Evolutionary conservation across 2,888 invertebrate genomes (phyloP).

Genomic region (Pantelozetes paolii): DNA sequence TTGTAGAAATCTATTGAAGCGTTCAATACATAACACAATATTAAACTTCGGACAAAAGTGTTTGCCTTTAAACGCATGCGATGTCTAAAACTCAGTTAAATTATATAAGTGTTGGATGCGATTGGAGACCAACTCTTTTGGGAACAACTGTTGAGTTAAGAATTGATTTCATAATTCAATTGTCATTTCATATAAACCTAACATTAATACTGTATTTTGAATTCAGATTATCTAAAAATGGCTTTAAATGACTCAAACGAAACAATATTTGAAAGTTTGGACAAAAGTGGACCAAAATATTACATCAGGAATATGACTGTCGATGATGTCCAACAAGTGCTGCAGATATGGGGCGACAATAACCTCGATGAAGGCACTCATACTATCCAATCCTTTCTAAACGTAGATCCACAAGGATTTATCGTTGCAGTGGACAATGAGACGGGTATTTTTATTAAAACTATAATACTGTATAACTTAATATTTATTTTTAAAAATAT

Average conservation of each 20-base stretch:
- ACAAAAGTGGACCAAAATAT: constrained; percentile 61
- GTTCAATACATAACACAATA: constrained; percentile 12
- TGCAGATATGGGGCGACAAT: constrained; percentile 47
- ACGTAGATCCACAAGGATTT: constrained; percentile 47
- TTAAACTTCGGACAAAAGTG: background rate
- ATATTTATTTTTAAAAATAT: no score
- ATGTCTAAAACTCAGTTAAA: background rate
- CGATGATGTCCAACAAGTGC: constrained; percentile 45
- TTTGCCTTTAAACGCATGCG: constrained; percentile 11
- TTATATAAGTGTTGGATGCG: background rate
- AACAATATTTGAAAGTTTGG: background rate
- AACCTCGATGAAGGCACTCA: constrained; percentile 46
- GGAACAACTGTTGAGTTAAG: background rate
- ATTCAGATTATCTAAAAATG: no score
- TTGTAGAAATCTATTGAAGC: background rate
- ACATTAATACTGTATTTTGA: background rate
- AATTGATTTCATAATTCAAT: no score
- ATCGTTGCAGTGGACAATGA: constrained; percentile 46
- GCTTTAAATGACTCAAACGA: background rate
- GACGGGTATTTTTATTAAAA: constrained; percentile 2
- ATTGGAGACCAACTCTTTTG: background rate
- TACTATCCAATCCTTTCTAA: constrained; percentile 46
- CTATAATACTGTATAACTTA: background rate
- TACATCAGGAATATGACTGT: constrained; percentile 45
- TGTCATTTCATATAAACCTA: no score